A percentile compares a stretch with the other conserved stretches of the same genome.
Evolutionary conservation across 2,113 vertebrate genomes (phyloP).

Genomic region (Sphaerodactylus townsendi): DNA sequence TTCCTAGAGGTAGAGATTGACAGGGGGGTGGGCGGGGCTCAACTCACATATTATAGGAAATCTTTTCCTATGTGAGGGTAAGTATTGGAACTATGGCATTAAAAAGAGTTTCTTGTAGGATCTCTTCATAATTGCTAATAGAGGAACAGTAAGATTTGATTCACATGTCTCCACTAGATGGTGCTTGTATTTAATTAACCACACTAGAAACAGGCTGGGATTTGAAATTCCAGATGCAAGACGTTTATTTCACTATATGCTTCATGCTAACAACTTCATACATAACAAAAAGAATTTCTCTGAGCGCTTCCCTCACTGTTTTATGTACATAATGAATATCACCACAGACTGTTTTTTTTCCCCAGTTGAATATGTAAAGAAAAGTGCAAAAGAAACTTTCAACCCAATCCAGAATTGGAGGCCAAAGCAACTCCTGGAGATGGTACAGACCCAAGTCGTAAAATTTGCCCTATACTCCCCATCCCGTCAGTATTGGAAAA

Average conservation of each 20-base stretch:
- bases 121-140: rapidly evolving
- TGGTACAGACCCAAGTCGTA: too few species aligned
- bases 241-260: background rate
- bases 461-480: too few species aligned
- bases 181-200: conserved; percentile 3
- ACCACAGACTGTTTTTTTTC: too few species aligned
- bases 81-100: background rate
- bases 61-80: background rate
- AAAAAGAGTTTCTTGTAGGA: background rate
- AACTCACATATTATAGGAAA: background rate
- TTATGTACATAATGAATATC: background rate
- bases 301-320: background rate
- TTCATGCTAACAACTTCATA: background rate
- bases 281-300: background rate
- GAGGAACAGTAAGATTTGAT: background rate
- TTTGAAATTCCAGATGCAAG: background rate
- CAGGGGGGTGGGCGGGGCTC: too few species aligned
- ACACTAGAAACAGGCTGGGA: background rate
- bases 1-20: background rate
- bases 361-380: too few species aligned
- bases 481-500: too few species aligned
- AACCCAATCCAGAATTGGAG: too few species aligned
- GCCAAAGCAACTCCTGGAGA: too few species aligned
- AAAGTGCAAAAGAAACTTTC: too few species aligned
- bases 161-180: conserved; percentile 30